A percentile compares a stretch with the other conserved stretches of the same genome.
Evolutionary conservation across 2,797 vertebrate species (phyloP).

Genomic region (Delichon dasypus): DNA sequence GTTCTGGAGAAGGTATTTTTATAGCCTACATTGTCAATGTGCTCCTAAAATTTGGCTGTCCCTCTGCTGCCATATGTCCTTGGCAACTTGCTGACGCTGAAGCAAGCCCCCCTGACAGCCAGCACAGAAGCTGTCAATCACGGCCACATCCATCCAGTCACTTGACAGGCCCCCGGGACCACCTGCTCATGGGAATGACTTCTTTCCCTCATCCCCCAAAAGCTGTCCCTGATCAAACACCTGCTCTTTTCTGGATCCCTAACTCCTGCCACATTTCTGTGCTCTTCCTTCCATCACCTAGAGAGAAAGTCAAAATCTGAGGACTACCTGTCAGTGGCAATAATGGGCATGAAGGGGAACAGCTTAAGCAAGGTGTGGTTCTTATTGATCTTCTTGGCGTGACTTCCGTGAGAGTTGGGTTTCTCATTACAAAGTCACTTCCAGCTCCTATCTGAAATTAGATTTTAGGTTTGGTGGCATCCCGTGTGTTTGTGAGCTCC

Average conservation of each 20-base stretch:
- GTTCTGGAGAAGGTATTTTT: conserved; percentile 51
- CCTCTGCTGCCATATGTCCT: conserved; percentile 65
- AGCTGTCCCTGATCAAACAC: conserved; percentile 36
- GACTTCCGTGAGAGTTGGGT: fast-evolving
- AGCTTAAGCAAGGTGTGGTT: neutral
- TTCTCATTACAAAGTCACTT: neutral
- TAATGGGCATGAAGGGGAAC: neutral
- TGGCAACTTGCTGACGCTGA: conserved; percentile 57
- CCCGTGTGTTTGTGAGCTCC: neutral
- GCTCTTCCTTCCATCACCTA: neutral
- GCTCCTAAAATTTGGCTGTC: conserved; percentile 65
- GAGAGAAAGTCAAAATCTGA: neutral
- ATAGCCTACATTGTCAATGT: conserved; percentile 45
- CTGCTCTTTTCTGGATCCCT: conserved; percentile 2
- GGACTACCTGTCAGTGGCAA: neutral
- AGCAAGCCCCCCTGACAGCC: conserved; percentile 65
- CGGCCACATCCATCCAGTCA: conserved; percentile 50
- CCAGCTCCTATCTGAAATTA: neutral
- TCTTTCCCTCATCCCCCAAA: neutral
- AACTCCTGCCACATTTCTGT: neutral
- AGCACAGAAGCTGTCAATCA: conserved; percentile 65
- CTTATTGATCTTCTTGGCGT: neutral
- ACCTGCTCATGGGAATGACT: conserved; percentile 48
- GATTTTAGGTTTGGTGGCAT: neutral
- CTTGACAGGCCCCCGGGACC: conserved; percentile 56